phyloP scores from a whole-genome alignment of 2,888 invertebrate species.

The Mantis religiosa region DNA sequence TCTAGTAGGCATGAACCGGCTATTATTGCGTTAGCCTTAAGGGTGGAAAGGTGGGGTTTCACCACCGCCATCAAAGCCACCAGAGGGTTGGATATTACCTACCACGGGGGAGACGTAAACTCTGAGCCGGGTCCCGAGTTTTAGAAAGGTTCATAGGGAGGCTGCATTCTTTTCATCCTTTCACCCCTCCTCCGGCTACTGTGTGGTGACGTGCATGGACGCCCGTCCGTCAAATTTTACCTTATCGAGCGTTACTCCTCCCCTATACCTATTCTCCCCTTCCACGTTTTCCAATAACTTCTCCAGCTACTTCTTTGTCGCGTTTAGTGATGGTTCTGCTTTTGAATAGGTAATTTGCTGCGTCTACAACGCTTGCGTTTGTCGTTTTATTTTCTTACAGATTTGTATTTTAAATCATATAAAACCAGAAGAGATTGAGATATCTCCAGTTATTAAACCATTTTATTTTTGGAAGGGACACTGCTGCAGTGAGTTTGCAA shows the following conservation, averaged over 20 bases:
- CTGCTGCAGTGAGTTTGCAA: neutral
- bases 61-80: neutral
- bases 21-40: constrained; percentile 11
- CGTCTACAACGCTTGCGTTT: neutral
- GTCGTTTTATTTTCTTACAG: neutral
- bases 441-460: neutral
- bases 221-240: neutral
- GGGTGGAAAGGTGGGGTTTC: neutral
- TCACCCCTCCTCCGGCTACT: neutral
- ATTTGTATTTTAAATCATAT: neutral
- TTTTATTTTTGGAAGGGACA: neutral
- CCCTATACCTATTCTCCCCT: neutral
- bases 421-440: neutral
- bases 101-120: neutral
- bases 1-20: neutral
- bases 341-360: neutral
- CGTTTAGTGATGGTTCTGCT: neutral
- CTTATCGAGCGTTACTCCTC: neutral
- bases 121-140: too few species aligned
- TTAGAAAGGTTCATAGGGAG: neutral
- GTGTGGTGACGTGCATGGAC: neutral
- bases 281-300: neutral
- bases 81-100: neutral
- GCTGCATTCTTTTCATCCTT: neutral
- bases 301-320: neutral